Base-by-base conservation (phyloP, 2,888 invertebrate species). In the Hydrotaea cyrtoneurina region DNA sequence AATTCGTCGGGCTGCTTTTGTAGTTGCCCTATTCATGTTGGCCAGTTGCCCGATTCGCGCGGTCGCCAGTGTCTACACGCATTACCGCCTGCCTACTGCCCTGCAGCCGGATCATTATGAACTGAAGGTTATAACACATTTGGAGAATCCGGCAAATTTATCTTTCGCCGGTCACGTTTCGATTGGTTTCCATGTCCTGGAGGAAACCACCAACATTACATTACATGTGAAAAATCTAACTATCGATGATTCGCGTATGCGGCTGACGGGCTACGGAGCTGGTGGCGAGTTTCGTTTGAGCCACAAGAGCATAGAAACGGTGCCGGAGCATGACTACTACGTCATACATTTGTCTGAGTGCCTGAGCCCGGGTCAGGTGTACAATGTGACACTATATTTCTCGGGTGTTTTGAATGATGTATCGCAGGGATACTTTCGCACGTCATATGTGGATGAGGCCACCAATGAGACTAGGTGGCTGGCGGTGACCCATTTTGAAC, bases 401-500 rank as follows among this genome's bases (percentile, higher is more conserved):
- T 91, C 90, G n/a, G 96, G 95, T 0, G 93, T 93, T 19, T 89
- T 97, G 69, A 93, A 93, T 85, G 93, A 93, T 11, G 94, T 94
- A 0, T 92, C 96, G 84, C 94, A 95, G 77, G 96, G 96, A 0
- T 95, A 94, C 79, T 96, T 96, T 89, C 93, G 94, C 59, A 96
- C 96, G 88, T 94, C 94, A 74, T 96, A 96, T 90, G 90, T 93
- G 0, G 94, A 95, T 87, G 93, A 93, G 78, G 91, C 91, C 19
- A 92, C 93, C 1, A 93, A 93, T 74, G 87, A 92, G 80, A 93
- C 93, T 66, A 92, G 90, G 89, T 96, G 95, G 94, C 90, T 96
- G 36, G 95, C 96, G 21, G 94, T 96, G 0, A 97, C 97, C 0
- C 97, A 97, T 90, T 97, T 97, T 91, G 96, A 96, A 88, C 7